Base-by-base conservation (phyloP, 2,797 vertebrate genomes). In the Macroramphosus scolopax region DNA sequence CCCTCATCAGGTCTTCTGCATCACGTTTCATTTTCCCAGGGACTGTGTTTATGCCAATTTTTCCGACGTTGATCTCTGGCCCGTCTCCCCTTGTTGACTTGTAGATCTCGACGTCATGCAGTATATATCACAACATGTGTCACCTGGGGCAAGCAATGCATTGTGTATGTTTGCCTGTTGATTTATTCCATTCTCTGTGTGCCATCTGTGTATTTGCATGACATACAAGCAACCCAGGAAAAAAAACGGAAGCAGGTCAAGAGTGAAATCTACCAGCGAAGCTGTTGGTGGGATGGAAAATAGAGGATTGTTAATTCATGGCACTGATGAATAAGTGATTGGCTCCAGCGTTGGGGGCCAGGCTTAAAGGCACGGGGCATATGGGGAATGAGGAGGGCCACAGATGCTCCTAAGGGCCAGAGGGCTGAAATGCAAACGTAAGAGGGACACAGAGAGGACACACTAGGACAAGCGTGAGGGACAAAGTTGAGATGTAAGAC, bases 361-460 rank as follows among this genome's bases (percentile, higher is more conserved):
- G 58, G 71, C 82, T 80, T 71, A 45, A 66, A 85, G 87, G 83
- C 83, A 82, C 2, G 15, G 71, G 82, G 65, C 87, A 88, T 87
- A 87, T 85, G 83, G 83, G 68, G 57, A 72, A 63, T 22, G 53
- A 73, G 51, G 48, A 77, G 75, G 79, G 75, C 51, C 73, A 47
- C 84, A 87, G 81, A 86, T 87, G 85, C 87, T 85, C 74, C 66
- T 72, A 30, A 2, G 69, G 77, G 80, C 83, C 72, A 78, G 53
- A 67, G 76, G 82, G 72, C 63, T 71, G 60, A 63, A 39, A 62
- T 60, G 71, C 42, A 75, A 84, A 80, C 43, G 58, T 56, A 64
- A 77, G 51, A 81, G 46, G 75, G 70, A 54, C 59, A 72, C 17
- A 3, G 39, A 56, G 36, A 55, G 50, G 25, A 64, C 63, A 48